phyloP scores from a whole-genome alignment of 2,113 vertebrate genomes.

The Eulemur rufifrons region DNA sequence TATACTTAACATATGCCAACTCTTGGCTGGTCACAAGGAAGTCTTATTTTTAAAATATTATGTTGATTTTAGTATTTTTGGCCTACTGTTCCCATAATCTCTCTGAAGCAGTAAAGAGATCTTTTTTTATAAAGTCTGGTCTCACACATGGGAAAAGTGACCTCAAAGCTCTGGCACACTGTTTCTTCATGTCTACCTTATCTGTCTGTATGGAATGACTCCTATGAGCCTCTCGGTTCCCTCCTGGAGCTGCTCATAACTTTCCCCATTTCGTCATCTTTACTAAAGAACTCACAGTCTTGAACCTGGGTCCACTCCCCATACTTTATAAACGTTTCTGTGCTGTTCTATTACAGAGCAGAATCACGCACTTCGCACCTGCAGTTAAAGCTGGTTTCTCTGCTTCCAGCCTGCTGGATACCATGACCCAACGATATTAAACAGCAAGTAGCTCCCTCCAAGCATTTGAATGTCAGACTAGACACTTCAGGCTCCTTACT shows the following conservation, averaged over 20 bases:
- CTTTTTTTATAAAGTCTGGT: slow-evolving; percentile 29
- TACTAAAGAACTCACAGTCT: not conserved
- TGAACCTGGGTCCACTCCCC: not conserved
- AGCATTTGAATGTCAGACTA: not conserved
- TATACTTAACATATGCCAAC: slow-evolving; percentile 19
- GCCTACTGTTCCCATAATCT: slow-evolving; percentile 25
- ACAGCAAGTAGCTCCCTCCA: not conserved
- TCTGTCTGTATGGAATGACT: not conserved
- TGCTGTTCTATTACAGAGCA: not conserved
- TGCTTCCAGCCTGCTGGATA: not conserved
- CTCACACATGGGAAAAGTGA: slow-evolving; percentile 21
- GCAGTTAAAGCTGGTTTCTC: not conserved
- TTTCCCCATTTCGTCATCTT: slow-evolving; percentile 3
- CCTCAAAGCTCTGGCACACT: slow-evolving; percentile 14
- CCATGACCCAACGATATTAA: not conserved
- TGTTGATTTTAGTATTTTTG: slow-evolving; percentile 51
- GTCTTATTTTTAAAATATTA: slow-evolving; percentile 64
- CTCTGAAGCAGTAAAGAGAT: not conserved
- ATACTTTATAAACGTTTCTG: not conserved
- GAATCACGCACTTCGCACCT: not conserved
- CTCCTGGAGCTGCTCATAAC: not conserved
- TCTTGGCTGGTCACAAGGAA: slow-evolving; percentile 14
- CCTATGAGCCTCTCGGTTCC: not conserved
- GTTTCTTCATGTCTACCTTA: not conserved
- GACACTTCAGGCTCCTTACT: slow-evolving; percentile 1